Evolutionary conservation across 2,113 vertebrate genomes (phyloP).

Genomic region (Myotis lucifugus): DNA sequence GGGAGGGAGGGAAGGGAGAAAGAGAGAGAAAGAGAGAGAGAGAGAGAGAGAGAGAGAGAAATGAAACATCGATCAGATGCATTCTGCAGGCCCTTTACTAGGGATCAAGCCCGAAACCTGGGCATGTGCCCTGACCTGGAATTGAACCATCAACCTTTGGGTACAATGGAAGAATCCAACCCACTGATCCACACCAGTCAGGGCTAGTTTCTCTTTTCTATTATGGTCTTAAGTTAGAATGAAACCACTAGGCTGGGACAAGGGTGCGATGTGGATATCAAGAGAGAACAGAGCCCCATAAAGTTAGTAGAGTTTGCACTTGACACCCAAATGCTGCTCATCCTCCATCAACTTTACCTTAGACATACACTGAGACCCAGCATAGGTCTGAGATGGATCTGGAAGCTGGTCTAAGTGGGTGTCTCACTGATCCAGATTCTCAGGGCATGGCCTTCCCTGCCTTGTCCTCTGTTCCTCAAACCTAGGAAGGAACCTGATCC

Average conservation of each 20-base stretch:
- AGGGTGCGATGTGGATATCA: background rate
- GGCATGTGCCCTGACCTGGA: no score
- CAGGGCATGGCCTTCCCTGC: background rate
- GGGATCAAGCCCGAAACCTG: no score
- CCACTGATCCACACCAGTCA: no score
- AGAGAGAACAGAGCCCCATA: background rate
- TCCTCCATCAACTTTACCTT: background rate
- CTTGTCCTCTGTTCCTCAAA: background rate
- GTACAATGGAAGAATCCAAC: no score
- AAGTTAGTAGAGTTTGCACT: background rate
- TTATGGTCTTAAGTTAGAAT: background rate
- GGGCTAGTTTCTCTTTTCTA: slow-evolving; percentile 3
- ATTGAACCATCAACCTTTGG: no score
- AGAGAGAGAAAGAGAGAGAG: no score
- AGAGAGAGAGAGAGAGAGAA: no score
- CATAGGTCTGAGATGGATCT: background rate
- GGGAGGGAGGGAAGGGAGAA: no score
- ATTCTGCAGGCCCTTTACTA: no score
- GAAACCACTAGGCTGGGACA: background rate
- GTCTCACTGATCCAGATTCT: background rate
- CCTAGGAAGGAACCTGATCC: background rate
- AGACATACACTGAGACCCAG: background rate
- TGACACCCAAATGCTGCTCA: background rate
- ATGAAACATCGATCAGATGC: no score
- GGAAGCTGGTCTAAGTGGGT: background rate